Conservation (phyloP, 2,888 invertebrate genomes). For the Nudaria mundana region DNA sequence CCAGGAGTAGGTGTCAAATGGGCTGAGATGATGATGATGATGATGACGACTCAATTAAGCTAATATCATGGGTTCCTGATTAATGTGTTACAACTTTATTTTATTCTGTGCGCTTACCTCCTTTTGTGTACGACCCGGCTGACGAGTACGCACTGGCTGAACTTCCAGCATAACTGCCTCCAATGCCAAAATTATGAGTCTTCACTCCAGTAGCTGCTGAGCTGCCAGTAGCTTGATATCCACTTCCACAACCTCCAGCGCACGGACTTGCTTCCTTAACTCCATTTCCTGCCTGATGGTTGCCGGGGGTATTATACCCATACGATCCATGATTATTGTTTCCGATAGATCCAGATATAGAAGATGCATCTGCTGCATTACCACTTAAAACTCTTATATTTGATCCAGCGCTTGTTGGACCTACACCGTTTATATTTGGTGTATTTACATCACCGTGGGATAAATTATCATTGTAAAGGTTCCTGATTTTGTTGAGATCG, state of each 20-base stretch:
- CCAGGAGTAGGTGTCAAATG: too few species aligned
- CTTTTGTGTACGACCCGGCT: constrained; percentile 58
- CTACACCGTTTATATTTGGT: neutral
- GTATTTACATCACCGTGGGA: constrained; percentile 19
- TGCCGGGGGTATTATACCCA: constrained; percentile 24
- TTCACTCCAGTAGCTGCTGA: constrained; percentile 44
- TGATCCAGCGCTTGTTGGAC: constrained; percentile 16
- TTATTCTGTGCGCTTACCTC: too few species aligned
- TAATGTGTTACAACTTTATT: too few species aligned
- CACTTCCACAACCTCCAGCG: constrained; percentile 41
- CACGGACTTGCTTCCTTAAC: constrained; percentile 40
- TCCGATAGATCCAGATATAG: constrained; percentile 45
- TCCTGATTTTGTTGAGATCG: constrained; percentile 11
- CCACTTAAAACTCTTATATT: constrained; percentile 17
- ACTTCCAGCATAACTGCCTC: constrained; percentile 57
- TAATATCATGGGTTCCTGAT: too few species aligned
- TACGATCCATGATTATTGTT: constrained; percentile 38
- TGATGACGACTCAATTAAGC: too few species aligned
- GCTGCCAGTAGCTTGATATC: constrained; percentile 23
- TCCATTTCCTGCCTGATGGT: constrained; percentile 21
- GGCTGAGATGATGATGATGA: too few species aligned
- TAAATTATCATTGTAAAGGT: constrained; percentile 15
- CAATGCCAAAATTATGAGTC: constrained; percentile 43
- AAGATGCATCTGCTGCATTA: constrained; percentile 34
- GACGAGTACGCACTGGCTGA: constrained; percentile 61